Base-by-base conservation (phyloP, 1,140 invertebrate species). In the Zaprionus tsacasi region DNA sequence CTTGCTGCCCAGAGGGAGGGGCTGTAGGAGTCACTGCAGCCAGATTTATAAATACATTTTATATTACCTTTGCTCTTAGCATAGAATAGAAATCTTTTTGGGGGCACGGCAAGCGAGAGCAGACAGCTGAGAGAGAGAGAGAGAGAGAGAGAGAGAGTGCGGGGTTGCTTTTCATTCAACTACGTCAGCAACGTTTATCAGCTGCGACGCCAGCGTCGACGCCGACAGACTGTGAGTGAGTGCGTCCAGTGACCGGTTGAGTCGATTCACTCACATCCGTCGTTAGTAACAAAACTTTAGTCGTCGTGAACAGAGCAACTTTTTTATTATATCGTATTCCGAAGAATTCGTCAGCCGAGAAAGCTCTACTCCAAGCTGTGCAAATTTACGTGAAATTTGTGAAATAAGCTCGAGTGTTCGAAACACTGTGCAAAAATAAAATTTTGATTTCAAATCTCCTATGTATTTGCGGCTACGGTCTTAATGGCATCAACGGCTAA, bases 401-500 rank as follows among this genome's bases (percentile, higher is more conserved):
- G 83, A 88, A 89, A 87, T 76, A 69, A 60, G 54, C 4, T 78
- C 35, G 12, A 45, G 58, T 66, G 69, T 66, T 25, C 27, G 40
- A 58, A 10, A 69, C 71, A 74, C 71, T 68, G 25, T 60, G 10
- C 36, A 54, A 50, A 40, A 50, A 57, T 13, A 38, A 48, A 52
- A 33, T 33, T 33, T 55, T 40, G 6, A 21, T 43, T 61, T 60
- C 48, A 8, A 30, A 65, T 61, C 40, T 21, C 21, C 21, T 15
- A 45, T 68, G 54, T 38, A 30, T 72, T 58, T 81, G 13, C 50
- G 64, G 45, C 30, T 72, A 58, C 43, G 36, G 27, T 73, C 85
- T 88, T 90, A 89, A 91, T 91, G 91, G 91, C 91, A 91, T 86
- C 91, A 54, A 71, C 8, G 58, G 73, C 85, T 82, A 81, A 81